Conservation (phyloP, 2,888 invertebrate genomes). For the Leistus spinibarbis region DNA sequence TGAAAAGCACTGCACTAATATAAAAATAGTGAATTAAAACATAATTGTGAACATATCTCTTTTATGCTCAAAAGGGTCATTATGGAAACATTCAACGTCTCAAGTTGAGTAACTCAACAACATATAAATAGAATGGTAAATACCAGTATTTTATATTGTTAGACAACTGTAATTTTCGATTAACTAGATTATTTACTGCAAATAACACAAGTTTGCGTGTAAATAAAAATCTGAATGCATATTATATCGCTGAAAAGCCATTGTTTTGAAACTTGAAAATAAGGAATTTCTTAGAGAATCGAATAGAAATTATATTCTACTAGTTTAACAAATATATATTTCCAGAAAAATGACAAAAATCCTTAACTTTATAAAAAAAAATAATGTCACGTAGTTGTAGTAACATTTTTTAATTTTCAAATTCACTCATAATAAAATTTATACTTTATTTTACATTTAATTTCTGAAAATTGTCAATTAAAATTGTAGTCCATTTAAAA, state of each 20-base stretch:
- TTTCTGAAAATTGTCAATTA: conserved; percentile 33
- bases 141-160: background rate
- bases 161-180: background rate
- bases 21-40: too few species aligned
- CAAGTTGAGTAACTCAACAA: background rate
- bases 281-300: background rate
- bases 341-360: background rate
- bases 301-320: background rate
- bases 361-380: background rate
- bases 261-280: background rate
- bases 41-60: too few species aligned
- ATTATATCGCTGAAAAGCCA: background rate
- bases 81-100: background rate
- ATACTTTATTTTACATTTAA: background rate
- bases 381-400: background rate
- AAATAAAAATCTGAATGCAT: background rate
- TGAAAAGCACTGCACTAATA: too few species aligned
- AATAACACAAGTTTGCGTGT: background rate
- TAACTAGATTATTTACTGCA: background rate
- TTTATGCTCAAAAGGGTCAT: too few species aligned
- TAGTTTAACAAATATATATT: background rate
- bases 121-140: background rate
- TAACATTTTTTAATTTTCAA: background rate
- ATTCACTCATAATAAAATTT: background rate
- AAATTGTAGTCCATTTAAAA: conserved; percentile 16